Base-by-base conservation (phyloP, 2,888 invertebrate genomes). In the Philonicus albiceps region DNA sequence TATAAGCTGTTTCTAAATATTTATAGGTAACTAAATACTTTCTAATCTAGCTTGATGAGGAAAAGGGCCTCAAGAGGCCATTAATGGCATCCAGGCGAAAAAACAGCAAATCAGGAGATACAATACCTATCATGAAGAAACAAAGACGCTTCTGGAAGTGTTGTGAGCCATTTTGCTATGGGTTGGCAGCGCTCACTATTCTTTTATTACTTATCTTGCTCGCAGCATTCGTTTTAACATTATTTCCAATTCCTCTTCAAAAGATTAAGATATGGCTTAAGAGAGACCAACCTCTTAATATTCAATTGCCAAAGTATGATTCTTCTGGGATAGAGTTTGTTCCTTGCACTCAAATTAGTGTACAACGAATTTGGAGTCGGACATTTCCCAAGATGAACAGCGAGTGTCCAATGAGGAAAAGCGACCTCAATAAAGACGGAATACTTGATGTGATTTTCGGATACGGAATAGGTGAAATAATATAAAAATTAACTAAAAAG, bases 391-490 rank as follows among this genome's bases (percentile, higher is more conserved):
- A 95, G 90, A 92, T 96, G 81, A 94, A 94, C 85, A 95, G 96
- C 11, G 96, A 96, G 91, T 95, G 96, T 86, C 95, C 96, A 0
- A 93, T 96, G 88, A 93, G 96, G 88, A 93, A 95, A 87, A 93
- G 94, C 31, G 96, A 97, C 91, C 93, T 96, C 1, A 95, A 96
- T 92, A 92, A 93, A 3, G 96, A 97, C 92, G 94, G 94, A 22
- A 90, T 95, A 11, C 93, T 95, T 81, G 97, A 97, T 91, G 93
- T 96, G 31, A 93, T 97, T 86, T 93, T 96, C 88, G 96, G 96
- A 87, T 97, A 95, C 92, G 96, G 95, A 85, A 96, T 96, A 91
- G 96, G 96, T 96, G 88, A 88, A 89, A 43, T 27, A 88, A 88
- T 89, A 43, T 16, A 22, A 74, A 34, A 64, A 30, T 81, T 31